Conservation (phyloP, 2,797 vertebrate species). For the Sparus aurata region DNA sequence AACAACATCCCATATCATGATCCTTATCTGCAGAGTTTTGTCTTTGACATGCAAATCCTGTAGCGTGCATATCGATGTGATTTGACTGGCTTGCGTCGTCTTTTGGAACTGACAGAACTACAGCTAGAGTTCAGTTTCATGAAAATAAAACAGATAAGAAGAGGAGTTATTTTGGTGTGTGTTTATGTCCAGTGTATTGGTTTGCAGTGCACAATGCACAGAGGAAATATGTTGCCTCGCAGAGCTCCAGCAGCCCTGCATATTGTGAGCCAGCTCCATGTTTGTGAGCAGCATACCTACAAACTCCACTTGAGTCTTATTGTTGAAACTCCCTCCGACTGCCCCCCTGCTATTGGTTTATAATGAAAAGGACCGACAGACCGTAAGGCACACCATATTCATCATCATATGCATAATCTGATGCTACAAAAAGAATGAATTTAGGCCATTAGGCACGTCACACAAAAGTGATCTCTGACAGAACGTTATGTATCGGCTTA, state of each 20-base stretch:
- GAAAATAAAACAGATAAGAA: neutral
- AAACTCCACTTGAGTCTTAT: slow-evolving; percentile 18
- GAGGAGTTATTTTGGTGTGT: slow-evolving; percentile 19
- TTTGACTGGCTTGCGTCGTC: neutral
- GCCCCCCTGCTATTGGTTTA: neutral
- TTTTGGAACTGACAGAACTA: neutral
- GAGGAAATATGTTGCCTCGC: slow-evolving; percentile 48
- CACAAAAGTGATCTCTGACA: slow-evolving; percentile 63
- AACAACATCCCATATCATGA: neutral
- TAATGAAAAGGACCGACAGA: slow-evolving; percentile 27
- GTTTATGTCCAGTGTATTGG: slow-evolving; percentile 26
- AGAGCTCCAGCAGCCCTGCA: slow-evolving; percentile 2
- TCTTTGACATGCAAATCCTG: neutral
- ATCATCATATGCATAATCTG: slow-evolving; percentile 39
- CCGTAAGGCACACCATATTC: slow-evolving; percentile 9
- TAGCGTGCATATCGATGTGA: neutral
- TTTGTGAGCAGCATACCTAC: slow-evolving; percentile 4
- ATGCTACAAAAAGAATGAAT: slow-evolving; percentile 25
- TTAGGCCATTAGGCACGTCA: slow-evolving; percentile 21
- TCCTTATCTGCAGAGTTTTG: neutral
- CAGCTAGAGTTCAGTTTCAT: neutral
- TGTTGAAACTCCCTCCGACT: neutral
- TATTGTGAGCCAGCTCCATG: neutral
- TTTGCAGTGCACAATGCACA: slow-evolving; percentile 42
- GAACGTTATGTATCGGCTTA: slow-evolving; percentile 69